Base-by-base conservation (phyloP, 2,797 vertebrate genomes). In the Menidia menidia region DNA sequence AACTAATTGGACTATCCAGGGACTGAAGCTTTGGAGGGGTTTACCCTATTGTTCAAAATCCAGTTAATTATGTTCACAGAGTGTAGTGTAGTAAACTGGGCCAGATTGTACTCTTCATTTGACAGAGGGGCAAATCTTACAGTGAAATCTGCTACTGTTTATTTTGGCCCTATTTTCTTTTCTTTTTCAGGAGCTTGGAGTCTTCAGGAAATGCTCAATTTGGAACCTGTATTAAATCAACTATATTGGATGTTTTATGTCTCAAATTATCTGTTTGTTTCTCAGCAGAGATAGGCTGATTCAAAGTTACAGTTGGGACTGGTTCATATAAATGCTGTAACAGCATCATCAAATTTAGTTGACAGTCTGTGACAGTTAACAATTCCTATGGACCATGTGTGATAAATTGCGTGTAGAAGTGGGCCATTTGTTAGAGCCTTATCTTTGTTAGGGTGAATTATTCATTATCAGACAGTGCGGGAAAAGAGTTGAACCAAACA, bases 401-500 rank as follows among this genome's bases (percentile, higher is more conserved):
- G 86, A 91, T 87, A 52, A 88, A 90, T 78, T 71, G 72, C 72
- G 72, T 55, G 61, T 30, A 79, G 82, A 74, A 81, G 62, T 81
- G 60, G 60, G 64, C 53, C 77, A 88, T 93, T 92, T 85, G 85
- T 90, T 88, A 84, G 60, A 70, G 76, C 63, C 80, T 91, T 91
- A 91, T 90, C 88, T 87, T 59, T 76, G 75, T 77, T 82, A 77
- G 78, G 74, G 82, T 78, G 83, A 84, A 87, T 85, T 78, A 88
- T 89, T 78, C 76, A 64, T 81, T 78, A 89, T 87, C 81, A 78
- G 72, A 77, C 73, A 68, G 62, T 64, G 55, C 61, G 80, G 71
- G 64, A 82, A 87, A 82, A 78, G 61, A 81, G 60, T 78, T 77
- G 70, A 81, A 80, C 73, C 74, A 85, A 86, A 84, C 75, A 86